Evolutionary conservation across 2,113 vertebrate species (phyloP).

Genomic region (Lepus timidus): DNA sequence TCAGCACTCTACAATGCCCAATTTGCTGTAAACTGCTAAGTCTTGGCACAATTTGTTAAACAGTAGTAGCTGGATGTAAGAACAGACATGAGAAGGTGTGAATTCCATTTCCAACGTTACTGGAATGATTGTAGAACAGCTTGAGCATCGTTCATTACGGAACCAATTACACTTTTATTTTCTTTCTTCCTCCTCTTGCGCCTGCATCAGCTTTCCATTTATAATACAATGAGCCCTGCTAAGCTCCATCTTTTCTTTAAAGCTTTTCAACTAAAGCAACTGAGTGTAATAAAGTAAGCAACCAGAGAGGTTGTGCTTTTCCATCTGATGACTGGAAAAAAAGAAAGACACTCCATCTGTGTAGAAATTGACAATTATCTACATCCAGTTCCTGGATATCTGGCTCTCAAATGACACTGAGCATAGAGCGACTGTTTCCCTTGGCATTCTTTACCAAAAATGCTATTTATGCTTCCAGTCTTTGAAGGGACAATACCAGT

Average conservation of each 20-base stretch:
- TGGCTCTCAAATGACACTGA: constrained; percentile 74
- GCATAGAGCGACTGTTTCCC: constrained; percentile 61
- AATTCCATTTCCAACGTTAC: neutral
- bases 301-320: constrained; percentile 59
- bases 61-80: neutral
- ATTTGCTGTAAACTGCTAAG: constrained; percentile 37
- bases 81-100: neutral
- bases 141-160: constrained; percentile 2
- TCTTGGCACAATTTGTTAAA: neutral
- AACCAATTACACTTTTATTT: neutral
- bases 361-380: constrained; percentile 73
- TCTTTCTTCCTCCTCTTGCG: neutral
- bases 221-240: constrained; percentile 2
- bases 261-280: constrained; percentile 49
- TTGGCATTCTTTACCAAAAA: constrained; percentile 52
- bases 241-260: constrained; percentile 30
- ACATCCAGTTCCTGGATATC: constrained; percentile 72
- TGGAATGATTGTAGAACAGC: neutral
- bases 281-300: constrained; percentile 40
- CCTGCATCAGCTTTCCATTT: constrained; percentile 39
- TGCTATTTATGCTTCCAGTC: constrained; percentile 52
- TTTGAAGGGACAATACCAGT: constrained; percentile 48
- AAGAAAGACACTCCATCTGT: constrained; percentile 71
- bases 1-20: neutral
- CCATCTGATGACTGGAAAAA: constrained; percentile 51